Base-by-base conservation (phyloP, 1,140 invertebrate species). In the Tetranychus urticae region DNA sequence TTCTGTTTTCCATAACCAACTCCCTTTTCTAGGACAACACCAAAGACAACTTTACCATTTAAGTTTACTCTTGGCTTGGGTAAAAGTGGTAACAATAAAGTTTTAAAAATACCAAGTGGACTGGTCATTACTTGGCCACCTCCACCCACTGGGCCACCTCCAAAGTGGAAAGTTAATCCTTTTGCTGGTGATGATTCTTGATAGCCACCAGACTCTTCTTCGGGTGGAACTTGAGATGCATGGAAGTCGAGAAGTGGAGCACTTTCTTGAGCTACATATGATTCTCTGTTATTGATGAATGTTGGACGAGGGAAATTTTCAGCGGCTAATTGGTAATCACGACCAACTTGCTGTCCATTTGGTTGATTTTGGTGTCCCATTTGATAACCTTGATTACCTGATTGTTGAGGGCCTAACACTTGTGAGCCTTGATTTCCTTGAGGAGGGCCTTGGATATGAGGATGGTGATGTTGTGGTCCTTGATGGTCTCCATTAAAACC, bases 11-110 rank as follows among this genome's bases (percentile, higher is more conserved):
- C 67, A 6, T 66, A 35, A 3, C 64, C 64, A n/a, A 67, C 61
- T 5, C 66, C 66, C 37, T 68, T 68, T 50, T 68, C 67, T 14
- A 68, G 56, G 8, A 68, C 67, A 8, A 68, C 67, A 12, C 67
- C 67, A 37, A 68, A 66, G 6, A 68, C 67, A 31, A 68, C 66
- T 60, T 68, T 66, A 4, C 67, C 67, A 48, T 68, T 68, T 46
- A 68, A 55, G 47, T 67, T 67, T 3, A 67, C 52, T 56, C 62
- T 64, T 6, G 64, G 65, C 55, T 68, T 68, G 34, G 67, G 67
- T 37, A 68, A 37, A 23, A 68, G 61, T 14, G 67, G 67, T n/a
- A 68, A 58, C 31, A 68, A 62, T 35, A 68, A 60, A 46, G 62
- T 66, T 56, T 68, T 68, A 12, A 68, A 62, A 36, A 65, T 64